Conservation (phyloP, 1,140 invertebrate genomes). For the Ctenoplectra terminalis region DNA sequence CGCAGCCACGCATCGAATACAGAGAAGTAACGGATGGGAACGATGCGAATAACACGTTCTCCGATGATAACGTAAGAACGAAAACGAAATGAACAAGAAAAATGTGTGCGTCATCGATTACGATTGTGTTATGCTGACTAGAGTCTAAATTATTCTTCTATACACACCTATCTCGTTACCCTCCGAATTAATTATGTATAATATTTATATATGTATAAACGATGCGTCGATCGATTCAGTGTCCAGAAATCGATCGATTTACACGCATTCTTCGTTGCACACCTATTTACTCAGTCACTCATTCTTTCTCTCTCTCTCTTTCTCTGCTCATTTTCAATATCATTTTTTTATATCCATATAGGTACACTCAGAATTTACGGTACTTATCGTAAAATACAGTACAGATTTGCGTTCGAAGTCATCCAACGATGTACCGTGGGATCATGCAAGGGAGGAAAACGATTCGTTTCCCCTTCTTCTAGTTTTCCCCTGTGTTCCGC, state of each 20-base stretch:
- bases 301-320: background rate
- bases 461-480: background rate
- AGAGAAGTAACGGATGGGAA: constrained; percentile 27
- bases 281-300: constrained; percentile 5
- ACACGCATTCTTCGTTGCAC: constrained; percentile 29
- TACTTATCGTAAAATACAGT: constrained; percentile 64
- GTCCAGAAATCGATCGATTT: background rate
- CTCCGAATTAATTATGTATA: constrained; percentile 57
- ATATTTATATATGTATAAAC: constrained; percentile 55
- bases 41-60: background rate
- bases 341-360: constrained; percentile 48
- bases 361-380: constrained; percentile 65
- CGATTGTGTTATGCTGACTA: constrained; percentile 77
- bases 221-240: constrained; percentile 1
- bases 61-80: constrained; percentile 22
- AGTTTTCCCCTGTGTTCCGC: background rate
- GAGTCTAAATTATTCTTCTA: constrained; percentile 74
- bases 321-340: background rate
- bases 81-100: constrained; percentile 34
- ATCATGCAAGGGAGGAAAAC: background rate
- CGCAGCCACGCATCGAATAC: constrained; percentile 49
- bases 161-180: constrained; percentile 69
- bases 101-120: constrained; percentile 68
- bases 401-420: constrained; percentile 29
- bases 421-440: constrained; percentile 40